A percentile compares a stretch with the other conserved stretches of the same genome.
These are phyloP conservation scores for Sula dactylatra DNA, from an alignment of 2,113 vertebrate species.

Conservation along the genomic window DNA sequence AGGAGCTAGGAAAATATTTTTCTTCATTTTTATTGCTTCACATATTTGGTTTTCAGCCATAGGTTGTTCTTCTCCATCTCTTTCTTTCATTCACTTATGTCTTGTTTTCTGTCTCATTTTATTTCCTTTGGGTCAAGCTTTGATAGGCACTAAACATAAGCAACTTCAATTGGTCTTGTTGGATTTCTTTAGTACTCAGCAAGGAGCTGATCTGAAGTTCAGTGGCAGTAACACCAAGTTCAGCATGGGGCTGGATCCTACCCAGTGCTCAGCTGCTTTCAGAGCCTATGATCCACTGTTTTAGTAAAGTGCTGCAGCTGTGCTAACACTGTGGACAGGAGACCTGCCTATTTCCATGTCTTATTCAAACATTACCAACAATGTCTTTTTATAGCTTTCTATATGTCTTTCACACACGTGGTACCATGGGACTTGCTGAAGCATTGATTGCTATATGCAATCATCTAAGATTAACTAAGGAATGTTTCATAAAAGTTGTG, in stretches of 20 bases:
- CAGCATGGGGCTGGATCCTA: background rate
- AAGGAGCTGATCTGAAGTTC: background rate
- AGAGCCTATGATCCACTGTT: background rate
- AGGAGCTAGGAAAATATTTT: background rate
- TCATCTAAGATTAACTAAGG: background rate
- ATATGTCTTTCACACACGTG: rapidly evolving
- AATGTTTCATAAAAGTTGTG: background rate
- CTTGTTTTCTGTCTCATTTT: background rate
- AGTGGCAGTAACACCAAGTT: background rate
- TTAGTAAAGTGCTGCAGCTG: background rate
- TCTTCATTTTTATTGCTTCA: background rate
- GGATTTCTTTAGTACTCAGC: background rate
- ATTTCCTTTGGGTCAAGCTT: background rate
- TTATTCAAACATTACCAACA: background rate
- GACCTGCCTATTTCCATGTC: background rate
- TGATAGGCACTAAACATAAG: background rate
- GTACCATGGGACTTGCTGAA: background rate
- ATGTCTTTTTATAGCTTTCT: background rate
- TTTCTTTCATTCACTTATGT: background rate
- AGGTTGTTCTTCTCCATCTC: background rate
- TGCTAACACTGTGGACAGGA: background rate
- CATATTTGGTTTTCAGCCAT: background rate
- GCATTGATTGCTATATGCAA: background rate
- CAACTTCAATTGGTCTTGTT: background rate
- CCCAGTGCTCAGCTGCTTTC: background rate